phyloP scores from a whole-genome alignment of 2,113 vertebrate genomes.

The Gopherus flavomarginatus region DNA sequence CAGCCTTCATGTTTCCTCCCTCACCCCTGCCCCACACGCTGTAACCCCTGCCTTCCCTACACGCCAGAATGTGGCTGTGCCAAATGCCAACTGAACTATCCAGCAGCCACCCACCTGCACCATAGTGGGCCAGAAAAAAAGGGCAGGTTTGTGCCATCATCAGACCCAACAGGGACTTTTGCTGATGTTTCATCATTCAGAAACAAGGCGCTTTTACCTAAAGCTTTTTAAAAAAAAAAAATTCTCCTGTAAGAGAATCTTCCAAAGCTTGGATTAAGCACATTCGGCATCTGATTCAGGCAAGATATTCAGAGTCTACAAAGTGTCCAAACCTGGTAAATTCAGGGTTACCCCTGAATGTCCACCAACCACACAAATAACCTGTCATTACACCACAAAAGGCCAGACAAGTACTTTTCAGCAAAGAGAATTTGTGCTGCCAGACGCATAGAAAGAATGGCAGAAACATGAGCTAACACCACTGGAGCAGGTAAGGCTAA shows the following conservation, averaged over 20 bases:
- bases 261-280: not conserved
- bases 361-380: not conserved
- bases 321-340: not conserved
- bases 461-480: not conserved
- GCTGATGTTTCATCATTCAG: not conserved
- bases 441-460: not conserved
- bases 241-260: not conserved
- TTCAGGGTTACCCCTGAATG: not conserved
- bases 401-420: not conserved
- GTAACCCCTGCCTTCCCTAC: not conserved
- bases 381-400: too few species aligned
- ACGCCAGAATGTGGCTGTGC: not conserved
- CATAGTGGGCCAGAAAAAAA: rapidly evolving
- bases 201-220: not conserved
- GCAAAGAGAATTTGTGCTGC: not conserved
- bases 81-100: not conserved
- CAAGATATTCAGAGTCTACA: not conserved
- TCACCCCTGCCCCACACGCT: not conserved
- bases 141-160: not conserved
- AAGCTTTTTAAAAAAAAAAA: not conserved
- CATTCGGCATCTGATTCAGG: not conserved
- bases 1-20: not conserved
- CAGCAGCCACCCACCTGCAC: not conserved
- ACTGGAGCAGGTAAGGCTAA: not conserved
- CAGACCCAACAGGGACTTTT: not conserved